phyloP scores from a whole-genome alignment of 2,888 invertebrate species.

The Nomada ferruginata region DNA sequence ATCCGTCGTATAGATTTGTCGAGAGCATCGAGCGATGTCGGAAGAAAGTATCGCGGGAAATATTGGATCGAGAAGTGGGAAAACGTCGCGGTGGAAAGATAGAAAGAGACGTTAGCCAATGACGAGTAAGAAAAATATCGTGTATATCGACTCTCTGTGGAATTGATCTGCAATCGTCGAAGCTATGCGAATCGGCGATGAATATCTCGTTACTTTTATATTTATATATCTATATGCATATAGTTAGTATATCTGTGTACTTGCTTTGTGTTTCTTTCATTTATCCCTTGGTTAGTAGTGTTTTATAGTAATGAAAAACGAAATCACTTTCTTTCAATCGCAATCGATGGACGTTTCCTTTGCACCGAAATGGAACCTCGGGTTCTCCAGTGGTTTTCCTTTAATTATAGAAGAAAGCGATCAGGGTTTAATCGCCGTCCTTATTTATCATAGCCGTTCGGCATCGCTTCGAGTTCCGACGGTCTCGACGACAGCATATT shows the following conservation, averaged over 20 bases:
- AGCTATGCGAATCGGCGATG: slow-evolving; percentile 63
- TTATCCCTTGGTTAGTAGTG: not conserved
- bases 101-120: slow-evolving; percentile 66
- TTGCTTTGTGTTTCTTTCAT: not conserved
- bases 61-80: slow-evolving; percentile 29
- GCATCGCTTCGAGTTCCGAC: slow-evolving; percentile 64
- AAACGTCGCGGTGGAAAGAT: slow-evolving; percentile 60
- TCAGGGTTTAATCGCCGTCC: not conserved
- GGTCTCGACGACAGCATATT: slow-evolving; percentile 57
- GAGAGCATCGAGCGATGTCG: slow-evolving; percentile 23
- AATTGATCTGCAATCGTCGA: slow-evolving; percentile 66
- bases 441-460: slow-evolving; percentile 38
- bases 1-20: slow-evolving; percentile 32
- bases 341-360: slow-evolving; percentile 29
- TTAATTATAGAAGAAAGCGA: not conserved
- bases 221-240: not conserved
- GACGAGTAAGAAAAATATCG: slow-evolving; percentile 78
- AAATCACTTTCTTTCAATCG: not conserved
- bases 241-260: not conserved
- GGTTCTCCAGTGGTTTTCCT: not conserved
- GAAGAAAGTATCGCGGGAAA: slow-evolving; percentile 26
- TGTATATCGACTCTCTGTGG: slow-evolving; percentile 64
- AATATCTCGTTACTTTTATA: not conserved
- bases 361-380: slow-evolving; percentile 6
- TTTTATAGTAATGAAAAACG: not conserved